phyloP scores from a whole-genome alignment of 2,888 invertebrate genomes.

The Diloba caeruleocephala region DNA sequence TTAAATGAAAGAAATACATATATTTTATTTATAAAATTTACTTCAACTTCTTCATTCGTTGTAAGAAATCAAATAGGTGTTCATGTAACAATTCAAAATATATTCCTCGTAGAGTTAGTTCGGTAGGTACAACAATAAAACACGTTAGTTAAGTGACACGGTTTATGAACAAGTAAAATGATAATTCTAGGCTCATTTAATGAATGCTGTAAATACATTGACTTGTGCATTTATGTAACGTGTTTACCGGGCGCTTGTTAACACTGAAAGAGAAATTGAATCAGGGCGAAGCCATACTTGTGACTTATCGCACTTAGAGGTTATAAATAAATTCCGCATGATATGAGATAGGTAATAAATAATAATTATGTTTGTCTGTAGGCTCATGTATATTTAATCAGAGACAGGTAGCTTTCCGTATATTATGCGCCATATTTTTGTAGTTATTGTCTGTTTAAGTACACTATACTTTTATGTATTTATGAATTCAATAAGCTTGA shows the following conservation, averaged over 20 bases:
- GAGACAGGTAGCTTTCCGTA: too few species aligned
- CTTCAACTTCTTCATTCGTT: background rate
- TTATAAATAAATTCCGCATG: too few species aligned
- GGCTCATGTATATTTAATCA: too few species aligned
- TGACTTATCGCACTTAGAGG: background rate
- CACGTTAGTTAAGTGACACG: conserved; percentile 17
- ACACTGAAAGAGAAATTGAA: conserved; percentile 45
- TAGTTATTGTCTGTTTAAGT: too few species aligned
- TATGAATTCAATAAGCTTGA: too few species aligned
- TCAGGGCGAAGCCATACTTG: conserved; percentile 1
- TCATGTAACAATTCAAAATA: too few species aligned
- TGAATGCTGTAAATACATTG: conserved; percentile 11
- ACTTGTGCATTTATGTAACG: background rate
- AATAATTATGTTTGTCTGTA: too few species aligned
- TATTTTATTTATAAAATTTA: background rate
- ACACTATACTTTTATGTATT: too few species aligned
- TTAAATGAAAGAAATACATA: conserved; percentile 1
- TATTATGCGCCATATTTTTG: too few species aligned
- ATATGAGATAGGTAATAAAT: too few species aligned
- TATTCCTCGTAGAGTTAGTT: too few species aligned
- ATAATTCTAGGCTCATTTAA: conserved; percentile 4
- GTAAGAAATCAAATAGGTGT: background rate
- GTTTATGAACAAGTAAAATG: conserved; percentile 9
- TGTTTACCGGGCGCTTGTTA: conserved; percentile 40
- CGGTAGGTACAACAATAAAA: conserved; percentile 3